Evolutionary conservation across 2,797 vertebrate genomes (phyloP).

Genomic region (Manis javanica): DNA sequence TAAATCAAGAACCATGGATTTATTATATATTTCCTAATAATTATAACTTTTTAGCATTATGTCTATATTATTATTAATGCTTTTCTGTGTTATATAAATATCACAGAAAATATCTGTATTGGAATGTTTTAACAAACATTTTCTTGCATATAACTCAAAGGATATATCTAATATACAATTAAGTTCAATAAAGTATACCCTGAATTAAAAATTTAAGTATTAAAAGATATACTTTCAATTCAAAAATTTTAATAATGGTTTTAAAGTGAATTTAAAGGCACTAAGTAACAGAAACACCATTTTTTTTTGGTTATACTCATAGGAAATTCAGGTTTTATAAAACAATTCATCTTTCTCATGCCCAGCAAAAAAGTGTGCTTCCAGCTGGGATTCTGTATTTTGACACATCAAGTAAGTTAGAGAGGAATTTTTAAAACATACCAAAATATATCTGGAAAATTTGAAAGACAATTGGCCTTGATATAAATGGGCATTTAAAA

Average conservation of each 20-base stretch:
- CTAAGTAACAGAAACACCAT: background rate
- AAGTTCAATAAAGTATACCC: constrained; percentile 43
- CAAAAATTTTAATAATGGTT: background rate
- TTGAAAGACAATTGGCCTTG: constrained; percentile 3
- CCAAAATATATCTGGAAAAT: constrained; percentile 4
- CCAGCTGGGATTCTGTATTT: background rate
- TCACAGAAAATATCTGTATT: constrained; percentile 4
- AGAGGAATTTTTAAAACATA: constrained; percentile 16
- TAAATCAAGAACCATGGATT: background rate
- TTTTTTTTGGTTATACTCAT: background rate
- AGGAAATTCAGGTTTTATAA: background rate
- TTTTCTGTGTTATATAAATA: constrained; percentile 36
- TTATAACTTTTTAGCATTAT: background rate
- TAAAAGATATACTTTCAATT: background rate
- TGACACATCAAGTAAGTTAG: background rate
- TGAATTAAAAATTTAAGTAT: constrained; percentile 34
- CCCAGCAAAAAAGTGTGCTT: background rate
- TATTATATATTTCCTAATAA: constrained; percentile 41
- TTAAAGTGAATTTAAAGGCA: constrained; percentile 13
- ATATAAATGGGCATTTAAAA: background rate
- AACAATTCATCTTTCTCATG: background rate
- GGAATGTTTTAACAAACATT: background rate
- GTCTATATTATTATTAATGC: background rate
- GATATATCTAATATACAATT: background rate
- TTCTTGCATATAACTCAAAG: background rate